Evolutionary conservation across 2,113 vertebrate genomes (phyloP).

Genomic region (Vulpes vulpes): DNA sequence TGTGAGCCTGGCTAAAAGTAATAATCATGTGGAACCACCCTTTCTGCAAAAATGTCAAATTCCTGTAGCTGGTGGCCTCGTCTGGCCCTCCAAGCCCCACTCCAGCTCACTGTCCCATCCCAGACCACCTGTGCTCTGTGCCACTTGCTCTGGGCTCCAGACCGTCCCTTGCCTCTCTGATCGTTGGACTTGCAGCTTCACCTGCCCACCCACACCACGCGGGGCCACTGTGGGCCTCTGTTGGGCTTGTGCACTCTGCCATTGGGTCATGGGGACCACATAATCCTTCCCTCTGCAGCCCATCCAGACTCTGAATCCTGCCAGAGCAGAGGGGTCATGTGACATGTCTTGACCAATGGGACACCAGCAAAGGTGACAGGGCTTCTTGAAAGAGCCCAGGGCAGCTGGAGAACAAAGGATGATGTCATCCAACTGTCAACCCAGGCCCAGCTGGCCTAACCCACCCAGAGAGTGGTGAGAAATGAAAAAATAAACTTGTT

Average conservation of each 20-base stretch:
- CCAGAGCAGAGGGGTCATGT: background rate
- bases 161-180: background rate
- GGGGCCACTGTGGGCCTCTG: accelerated
- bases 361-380: background rate
- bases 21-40: accelerated
- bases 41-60: background rate
- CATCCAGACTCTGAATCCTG: background rate
- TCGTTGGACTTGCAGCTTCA: accelerated
- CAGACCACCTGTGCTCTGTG: background rate
- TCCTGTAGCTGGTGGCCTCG: background rate
- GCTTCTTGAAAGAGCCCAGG: background rate
- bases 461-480: background rate
- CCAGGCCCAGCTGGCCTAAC: background rate
- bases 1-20: background rate
- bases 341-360: background rate
- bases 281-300: background rate
- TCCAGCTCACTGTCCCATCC: accelerated
- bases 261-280: background rate
- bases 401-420: background rate
- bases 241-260: background rate
- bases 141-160: background rate
- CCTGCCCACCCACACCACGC: background rate
- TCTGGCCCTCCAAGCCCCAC: background rate
- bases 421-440: accelerated
- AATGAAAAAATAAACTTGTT: accelerated